Percentiles rank a stretch among this genome's conserved stretches.
Evolutionary conservation across 2,113 vertebrate genomes (phyloP).

Genomic region (Rhipidura dahli): DNA sequence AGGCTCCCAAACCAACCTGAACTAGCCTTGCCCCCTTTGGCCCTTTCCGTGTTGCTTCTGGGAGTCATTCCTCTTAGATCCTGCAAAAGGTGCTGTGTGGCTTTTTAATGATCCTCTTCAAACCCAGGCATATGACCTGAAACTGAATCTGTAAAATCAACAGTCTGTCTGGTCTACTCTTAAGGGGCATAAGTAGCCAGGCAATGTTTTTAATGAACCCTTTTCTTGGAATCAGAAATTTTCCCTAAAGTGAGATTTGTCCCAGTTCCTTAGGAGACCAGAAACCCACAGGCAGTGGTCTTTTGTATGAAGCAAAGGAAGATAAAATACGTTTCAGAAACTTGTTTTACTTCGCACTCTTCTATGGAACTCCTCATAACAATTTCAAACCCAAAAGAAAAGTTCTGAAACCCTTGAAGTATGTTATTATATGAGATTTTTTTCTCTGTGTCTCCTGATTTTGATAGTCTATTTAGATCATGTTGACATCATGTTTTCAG

Average conservation of each 20-base stretch:
- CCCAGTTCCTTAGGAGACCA: not conserved
- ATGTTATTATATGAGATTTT: not conserved
- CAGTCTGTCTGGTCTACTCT: not conserved
- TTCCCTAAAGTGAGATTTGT: not conserved
- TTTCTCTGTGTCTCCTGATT: rapidly evolving
- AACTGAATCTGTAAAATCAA: not conserved
- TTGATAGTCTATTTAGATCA: not conserved
- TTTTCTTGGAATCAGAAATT: not conserved
- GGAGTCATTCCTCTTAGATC: not conserved
- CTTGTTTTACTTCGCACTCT: not conserved
- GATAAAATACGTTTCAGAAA: not conserved
- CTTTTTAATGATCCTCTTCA: not conserved
- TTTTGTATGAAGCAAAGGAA: not conserved
- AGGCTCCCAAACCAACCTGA: not conserved
- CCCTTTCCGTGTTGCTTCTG: not conserved
- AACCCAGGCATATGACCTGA: not conserved
- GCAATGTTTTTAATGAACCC: not conserved
- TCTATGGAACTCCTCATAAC: not conserved
- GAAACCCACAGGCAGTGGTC: not conserved
- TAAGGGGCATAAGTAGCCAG: not conserved
- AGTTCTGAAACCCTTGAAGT: rapidly evolving
- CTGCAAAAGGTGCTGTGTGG: not conserved
- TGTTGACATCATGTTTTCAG: not conserved
- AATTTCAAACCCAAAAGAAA: not conserved
- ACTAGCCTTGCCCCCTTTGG: not conserved